Evolutionary conservation across 2,797 vertebrate genomes (phyloP), one percentile per base, ranked within the genome.

Genomic region (Myripristis murdjan): DNA sequence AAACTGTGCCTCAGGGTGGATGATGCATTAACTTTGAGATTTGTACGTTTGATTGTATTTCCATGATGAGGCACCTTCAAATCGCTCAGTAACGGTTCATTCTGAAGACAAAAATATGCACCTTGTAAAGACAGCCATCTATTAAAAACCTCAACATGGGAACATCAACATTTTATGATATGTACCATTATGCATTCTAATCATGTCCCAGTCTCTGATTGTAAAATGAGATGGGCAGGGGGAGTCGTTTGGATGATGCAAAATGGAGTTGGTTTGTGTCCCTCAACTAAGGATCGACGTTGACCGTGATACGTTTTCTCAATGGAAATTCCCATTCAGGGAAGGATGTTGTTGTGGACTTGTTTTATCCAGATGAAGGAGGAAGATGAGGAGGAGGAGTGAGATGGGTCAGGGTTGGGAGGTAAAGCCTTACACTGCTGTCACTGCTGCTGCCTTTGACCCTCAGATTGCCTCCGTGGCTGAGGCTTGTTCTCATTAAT

Each of bases 371-470:
- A 26, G 58, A 22, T 69, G 39, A 63, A 31, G 53, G 52, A 79
- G 68, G 61, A 9, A 2, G 47, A 83, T 1, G n/a, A n/a, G n/a
- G n/a, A n/a, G n/a, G 0, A 16, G 53, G 51, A 31, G 35, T 37
- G 14, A 64, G 35, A 52, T 54, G 39, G 20, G 66, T 73, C 22
- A 37, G 58, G 68, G 31, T 58, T 74, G 39, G 56, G 71, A 73
- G 75, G 67, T 87, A 35, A 86, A 80, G 88, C 90, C 91, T 92
- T 92, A 84, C 49, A 71, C 68, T 81, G 73, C 63, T 85, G 51
- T 89, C 82, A 86, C 83, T 83, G 77, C 75, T 82, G 88, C 87
- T 89, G 89, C 93, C 89, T 91, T 91, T 73, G 60, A 79, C 73
- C 46, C 61, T 79, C 24, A 70, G 53, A 73, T 77, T 51, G 65